Conservation (phyloP, 2,113 vertebrate genomes). For the Zosterops japonicus region DNA sequence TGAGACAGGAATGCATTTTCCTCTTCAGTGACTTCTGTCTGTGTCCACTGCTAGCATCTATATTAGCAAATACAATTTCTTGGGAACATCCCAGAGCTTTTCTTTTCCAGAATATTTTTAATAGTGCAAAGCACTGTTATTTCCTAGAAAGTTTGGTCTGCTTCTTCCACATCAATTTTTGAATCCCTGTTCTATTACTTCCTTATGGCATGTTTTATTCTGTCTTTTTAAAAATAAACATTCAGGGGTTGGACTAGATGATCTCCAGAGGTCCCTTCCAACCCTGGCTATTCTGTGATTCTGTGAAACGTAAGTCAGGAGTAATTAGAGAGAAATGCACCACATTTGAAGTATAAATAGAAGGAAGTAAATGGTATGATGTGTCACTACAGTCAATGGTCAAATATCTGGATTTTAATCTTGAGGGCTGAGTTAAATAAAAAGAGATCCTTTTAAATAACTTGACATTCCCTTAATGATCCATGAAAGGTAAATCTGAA, state of each 20-base stretch:
- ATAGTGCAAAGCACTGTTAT: neutral
- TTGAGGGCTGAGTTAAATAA: neutral
- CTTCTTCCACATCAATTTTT: neutral
- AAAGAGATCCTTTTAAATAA: constrained; percentile 15
- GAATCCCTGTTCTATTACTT: neutral
- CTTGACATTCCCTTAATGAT: constrained; percentile 8
- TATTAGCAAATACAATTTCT: constrained; percentile 13
- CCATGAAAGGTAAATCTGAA: constrained; percentile 21
- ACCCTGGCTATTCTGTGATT: neutral
- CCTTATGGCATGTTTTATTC: neutral
- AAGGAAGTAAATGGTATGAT: neutral
- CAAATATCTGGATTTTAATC: neutral
- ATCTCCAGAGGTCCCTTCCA: neutral
- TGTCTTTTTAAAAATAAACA: constrained; percentile 20
- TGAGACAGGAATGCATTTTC: constrained; percentile 12
- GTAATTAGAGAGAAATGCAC: neutral
- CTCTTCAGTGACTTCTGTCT: neutral
- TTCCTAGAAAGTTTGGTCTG: constrained; percentile 33
- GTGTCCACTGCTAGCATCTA: neutral
- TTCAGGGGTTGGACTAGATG: neutral
- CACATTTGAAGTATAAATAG: neutral
- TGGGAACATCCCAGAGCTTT: neutral
- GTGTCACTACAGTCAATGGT: neutral
- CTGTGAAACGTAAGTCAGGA: neutral
- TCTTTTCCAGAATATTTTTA: neutral